These are phyloP conservation scores for Gallinago solitaria DNA, from an alignment of 2,797 vertebrate genomes.

Conservation along the genomic window DNA sequence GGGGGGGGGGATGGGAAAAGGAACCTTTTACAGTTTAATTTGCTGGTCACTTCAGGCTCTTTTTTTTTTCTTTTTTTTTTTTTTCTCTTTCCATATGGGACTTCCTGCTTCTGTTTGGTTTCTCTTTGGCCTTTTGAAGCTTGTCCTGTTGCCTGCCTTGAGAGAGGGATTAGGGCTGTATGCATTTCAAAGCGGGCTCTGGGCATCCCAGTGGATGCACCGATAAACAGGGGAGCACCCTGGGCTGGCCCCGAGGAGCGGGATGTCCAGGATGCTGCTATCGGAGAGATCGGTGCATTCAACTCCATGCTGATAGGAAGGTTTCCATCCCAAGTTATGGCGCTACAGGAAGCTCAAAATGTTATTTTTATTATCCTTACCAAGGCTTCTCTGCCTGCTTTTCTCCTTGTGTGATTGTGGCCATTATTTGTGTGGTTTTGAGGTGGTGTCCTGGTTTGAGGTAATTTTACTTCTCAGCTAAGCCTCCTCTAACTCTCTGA, in stretches of 20 bases:
- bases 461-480: too few species aligned
- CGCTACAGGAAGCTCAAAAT: neutral
- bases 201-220: neutral
- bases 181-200: constrained; percentile 36
- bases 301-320: neutral
- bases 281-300: neutral
- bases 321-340: neutral
- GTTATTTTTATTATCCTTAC: neutral
- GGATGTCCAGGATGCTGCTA: neutral
- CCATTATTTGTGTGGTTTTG: rapidly evolving
- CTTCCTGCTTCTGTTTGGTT: constrained; percentile 45
- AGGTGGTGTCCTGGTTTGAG: neutral
- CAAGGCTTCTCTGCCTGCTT: neutral
- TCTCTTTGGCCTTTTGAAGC: constrained; percentile 43
- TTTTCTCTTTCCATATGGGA: neutral
- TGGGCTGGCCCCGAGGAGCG: neutral
- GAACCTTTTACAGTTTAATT: neutral
- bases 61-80: too few species aligned
- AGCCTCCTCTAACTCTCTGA: too few species aligned
- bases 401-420: rapidly evolving
- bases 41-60: neutral
- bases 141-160: constrained; percentile 18
- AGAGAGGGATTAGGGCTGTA: constrained; percentile 38
- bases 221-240: neutral
- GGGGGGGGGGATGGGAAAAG: neutral